Evolutionary conservation across 1,140 invertebrate species (phyloP).

Genomic region (Heliconius melpomene): DNA sequence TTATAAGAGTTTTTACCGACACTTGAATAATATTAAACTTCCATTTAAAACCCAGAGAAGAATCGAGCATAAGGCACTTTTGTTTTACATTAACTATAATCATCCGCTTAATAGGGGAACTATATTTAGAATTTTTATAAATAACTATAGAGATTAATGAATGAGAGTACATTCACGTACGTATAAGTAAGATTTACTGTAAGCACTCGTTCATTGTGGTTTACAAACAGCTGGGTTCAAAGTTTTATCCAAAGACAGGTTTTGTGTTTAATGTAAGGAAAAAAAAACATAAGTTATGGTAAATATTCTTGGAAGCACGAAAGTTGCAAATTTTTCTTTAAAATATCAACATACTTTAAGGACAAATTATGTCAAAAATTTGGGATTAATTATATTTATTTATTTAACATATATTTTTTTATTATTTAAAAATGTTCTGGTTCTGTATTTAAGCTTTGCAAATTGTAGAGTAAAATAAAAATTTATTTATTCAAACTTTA

Average conservation of each 20-base stretch:
- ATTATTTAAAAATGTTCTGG: no score
- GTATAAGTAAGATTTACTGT: background rate
- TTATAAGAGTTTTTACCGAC: no score
- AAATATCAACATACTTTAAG: background rate
- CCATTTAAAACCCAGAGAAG: background rate
- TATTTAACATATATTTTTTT: no score
- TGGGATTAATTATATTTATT: background rate
- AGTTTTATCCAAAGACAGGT: background rate
- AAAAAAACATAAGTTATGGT: background rate
- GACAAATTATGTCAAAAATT: background rate
- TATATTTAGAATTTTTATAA: background rate
- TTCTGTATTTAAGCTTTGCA: no score
- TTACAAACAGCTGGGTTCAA: background rate
- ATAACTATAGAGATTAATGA: background rate
- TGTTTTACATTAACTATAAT: background rate
- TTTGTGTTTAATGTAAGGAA: background rate
- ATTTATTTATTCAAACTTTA: no score
- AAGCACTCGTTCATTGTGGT: background rate
- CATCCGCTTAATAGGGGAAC: background rate
- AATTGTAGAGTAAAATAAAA: no score
- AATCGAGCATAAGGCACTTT: background rate
- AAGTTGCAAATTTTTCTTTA: background rate
- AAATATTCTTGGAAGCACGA: background rate
- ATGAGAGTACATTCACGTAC: background rate
- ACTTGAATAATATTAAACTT: background rate